Evolutionary conservation across 2,888 invertebrate genomes (phyloP).

Genomic region (Amphipyra berbera): DNA sequence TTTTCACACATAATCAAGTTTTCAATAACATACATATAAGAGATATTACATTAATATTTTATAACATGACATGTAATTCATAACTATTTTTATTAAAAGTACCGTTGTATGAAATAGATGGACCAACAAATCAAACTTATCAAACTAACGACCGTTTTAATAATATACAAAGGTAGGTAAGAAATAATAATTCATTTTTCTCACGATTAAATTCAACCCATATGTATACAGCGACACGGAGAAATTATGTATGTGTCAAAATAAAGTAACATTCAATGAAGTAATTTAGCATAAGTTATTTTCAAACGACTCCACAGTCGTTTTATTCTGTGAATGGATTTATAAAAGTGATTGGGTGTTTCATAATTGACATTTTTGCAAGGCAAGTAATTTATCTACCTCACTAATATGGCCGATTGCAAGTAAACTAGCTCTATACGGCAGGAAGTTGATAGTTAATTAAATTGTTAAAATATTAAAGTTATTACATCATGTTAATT

Average conservation of each 20-base stretch:
- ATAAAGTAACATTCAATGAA: not conserved
- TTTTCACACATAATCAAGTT: too few relatives aligned
- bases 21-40: too few relatives aligned
- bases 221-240: not conserved
- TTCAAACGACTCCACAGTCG: conserved; percentile 8
- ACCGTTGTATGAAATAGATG: not conserved
- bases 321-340: conserved; percentile 2
- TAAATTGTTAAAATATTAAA: conserved; percentile 35
- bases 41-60: too few relatives aligned
- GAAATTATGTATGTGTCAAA: too few relatives aligned
- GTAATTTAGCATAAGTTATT: conserved; percentile 19
- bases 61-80: too few relatives aligned
- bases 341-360: conserved; percentile 9
- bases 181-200: not conserved
- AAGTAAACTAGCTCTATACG: conserved; percentile 31
- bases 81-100: not conserved
- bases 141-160: not conserved
- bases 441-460: conserved; percentile 41
- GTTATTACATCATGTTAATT: conserved; percentile 32
- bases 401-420: conserved; percentile 8
- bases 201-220: not conserved
- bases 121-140: not conserved
- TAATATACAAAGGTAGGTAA: not conserved
- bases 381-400: conserved; percentile 5
- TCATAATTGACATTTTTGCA: conserved; percentile 11